Evolutionary conservation across 2,888 invertebrate genomes (phyloP), one percentile per base, ranked within the genome.

Genomic region (Drosophila fulvimacula): DNA sequence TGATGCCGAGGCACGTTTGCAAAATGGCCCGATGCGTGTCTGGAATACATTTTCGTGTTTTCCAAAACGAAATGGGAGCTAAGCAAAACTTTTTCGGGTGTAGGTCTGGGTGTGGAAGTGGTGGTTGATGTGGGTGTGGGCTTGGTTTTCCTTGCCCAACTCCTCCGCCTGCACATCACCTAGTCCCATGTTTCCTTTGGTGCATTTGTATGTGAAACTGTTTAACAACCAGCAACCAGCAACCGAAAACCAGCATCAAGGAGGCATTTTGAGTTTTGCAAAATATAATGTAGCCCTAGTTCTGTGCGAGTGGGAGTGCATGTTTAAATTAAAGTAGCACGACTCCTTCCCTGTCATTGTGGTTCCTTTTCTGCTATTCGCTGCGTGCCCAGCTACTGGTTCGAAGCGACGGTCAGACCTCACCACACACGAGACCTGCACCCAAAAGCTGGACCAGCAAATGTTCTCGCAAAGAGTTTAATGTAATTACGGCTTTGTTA

Each of bases 1-100:
- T 88, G 82, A 90, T 90, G 90, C 82, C 80, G 82, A 88, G 88
- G 90, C 92, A 92, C 92, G 91, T 91, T 91, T 90, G 86, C 89
- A 91, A 91, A 90, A 91, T 92, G 92, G 91, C 90, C 75, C 77
- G 75, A 89, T 92, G 92, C 91, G 91, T 91, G 91, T 90, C 81
- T 87, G 67, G 91, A 91, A 91, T 91, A 91, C 89, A 90, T 92
- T 91, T 89, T 76, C 81, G 69, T 81, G 74, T 82, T 88, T 86
- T 83, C 81, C 83, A 80, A 88, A 79, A 70, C 49, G 67, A 70
- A 81, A 76, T 63, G 60, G 74, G 70, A 58, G 66, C 60, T 53
- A 59, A 69, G 65, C 68, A 71, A 79, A 79, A 79, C 53, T 68
- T 68, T 65, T 24, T 30, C 4, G 24, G 4, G 24, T 24, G 24